A percentile compares a stretch with the other conserved stretches of the same genome.
Conservation (phyloP, 2,888 invertebrate species). For the Byasa hedistus region DNA sequence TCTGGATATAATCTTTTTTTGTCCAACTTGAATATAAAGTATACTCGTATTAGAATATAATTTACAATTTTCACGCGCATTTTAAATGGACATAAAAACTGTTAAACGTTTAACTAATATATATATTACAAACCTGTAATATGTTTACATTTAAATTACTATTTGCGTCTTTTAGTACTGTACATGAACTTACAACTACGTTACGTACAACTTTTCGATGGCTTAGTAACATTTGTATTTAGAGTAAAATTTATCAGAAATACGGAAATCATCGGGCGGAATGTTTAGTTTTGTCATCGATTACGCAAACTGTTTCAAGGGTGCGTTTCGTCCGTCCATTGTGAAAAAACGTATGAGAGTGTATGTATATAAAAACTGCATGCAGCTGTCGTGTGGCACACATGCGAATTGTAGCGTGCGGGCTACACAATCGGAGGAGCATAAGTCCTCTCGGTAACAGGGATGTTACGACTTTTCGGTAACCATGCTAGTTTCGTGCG, state of each 20-base stretch:
- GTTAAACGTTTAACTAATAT: neutral
- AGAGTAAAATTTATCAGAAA: slow-evolving; percentile 60
- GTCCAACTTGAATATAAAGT: neutral
- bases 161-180: neutral
- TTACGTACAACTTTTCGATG: neutral
- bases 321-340: slow-evolving; percentile 70
- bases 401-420: slow-evolving; percentile 75
- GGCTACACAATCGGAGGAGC: slow-evolving; percentile 43
- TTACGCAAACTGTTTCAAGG: slow-evolving; percentile 81
- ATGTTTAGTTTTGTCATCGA: slow-evolving; percentile 81
- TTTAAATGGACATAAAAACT: neutral
- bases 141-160: neutral
- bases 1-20: neutral
- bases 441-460: slow-evolving; percentile 44
- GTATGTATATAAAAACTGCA: slow-evolving; percentile 71
- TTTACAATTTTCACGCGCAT: neutral
- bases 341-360: slow-evolving; percentile 76
- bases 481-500: slow-evolving; percentile 41
- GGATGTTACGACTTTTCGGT: slow-evolving; percentile 47
- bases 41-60: neutral
- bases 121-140: too few species aligned
- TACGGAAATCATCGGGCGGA: slow-evolving; percentile 80
- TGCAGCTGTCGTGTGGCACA: slow-evolving; percentile 77
- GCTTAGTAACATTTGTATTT: too few species aligned
- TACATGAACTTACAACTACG: neutral